Conservation (phyloP, 2,113 vertebrate genomes). For the Hemichromis elongatus region DNA sequence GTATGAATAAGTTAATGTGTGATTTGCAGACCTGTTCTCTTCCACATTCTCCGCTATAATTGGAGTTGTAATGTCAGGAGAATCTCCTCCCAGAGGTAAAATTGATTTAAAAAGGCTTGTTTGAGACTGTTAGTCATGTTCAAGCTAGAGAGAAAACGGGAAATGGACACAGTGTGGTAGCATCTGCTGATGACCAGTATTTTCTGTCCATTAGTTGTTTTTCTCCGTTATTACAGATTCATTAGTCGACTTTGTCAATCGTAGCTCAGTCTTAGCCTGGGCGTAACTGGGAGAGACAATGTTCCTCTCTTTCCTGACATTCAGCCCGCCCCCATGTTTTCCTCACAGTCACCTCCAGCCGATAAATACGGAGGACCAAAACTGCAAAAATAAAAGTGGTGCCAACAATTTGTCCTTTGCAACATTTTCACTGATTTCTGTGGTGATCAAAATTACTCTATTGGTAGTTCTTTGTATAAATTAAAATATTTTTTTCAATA, state of each 20-base stretch:
- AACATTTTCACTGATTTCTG: no score
- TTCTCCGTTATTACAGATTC: neutral
- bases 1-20: slow-evolving; percentile 26
- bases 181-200: neutral
- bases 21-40: slow-evolving; percentile 8
- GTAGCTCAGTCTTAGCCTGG: neutral
- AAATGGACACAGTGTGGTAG: neutral
- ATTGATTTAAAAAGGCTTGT: slow-evolving; percentile 6
- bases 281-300: neutral
- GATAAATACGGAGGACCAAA: neutral
- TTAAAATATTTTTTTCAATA: no score
- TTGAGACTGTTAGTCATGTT: slow-evolving; percentile 8
- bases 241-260: neutral
- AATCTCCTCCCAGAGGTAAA: slow-evolving; percentile 15
- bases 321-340: neutral
- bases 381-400: no score
- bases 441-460: no score
- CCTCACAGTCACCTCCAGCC: neutral
- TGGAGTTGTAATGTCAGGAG: slow-evolving; percentile 15
- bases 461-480: no score
- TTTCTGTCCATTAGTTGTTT: neutral
- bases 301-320: neutral
- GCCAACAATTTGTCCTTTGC: no score
- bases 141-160: neutral
- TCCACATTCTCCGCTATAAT: slow-evolving; percentile 1